Percentiles rank a stretch among this genome's conserved stretches.
These are phyloP conservation scores for Drosophila paulistorum DNA, from an alignment of 1,140 invertebrate species.

Conservation along the genomic window DNA sequence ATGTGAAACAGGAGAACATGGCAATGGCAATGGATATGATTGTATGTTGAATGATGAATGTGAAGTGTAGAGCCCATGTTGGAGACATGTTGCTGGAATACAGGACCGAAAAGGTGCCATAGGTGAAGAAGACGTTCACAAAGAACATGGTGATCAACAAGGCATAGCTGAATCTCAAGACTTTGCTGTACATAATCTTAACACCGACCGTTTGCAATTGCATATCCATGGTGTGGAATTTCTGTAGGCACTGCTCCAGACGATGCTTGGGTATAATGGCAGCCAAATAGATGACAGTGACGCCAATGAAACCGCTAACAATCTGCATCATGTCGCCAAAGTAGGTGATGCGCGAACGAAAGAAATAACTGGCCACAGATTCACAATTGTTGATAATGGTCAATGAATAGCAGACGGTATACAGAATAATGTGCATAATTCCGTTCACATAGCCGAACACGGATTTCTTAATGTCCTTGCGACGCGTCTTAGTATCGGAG, in stretches of 20 bases:
- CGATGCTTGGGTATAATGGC: constrained; percentile 72
- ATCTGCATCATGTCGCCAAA: constrained; percentile 79
- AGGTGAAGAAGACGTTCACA: constrained; percentile 55
- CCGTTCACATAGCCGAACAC: constrained; percentile 70
- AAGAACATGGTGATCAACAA: constrained; percentile 58
- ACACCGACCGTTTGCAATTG: constrained; percentile 68
- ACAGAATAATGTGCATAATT: constrained; percentile 53
- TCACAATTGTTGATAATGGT: constrained; percentile 71
- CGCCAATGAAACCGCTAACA: constrained; percentile 74
- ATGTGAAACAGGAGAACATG: constrained; percentile 71
- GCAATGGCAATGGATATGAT: constrained; percentile 65
- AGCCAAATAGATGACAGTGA: constrained; percentile 75
- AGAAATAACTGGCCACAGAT: constrained; percentile 77
- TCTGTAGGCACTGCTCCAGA: constrained; percentile 62
- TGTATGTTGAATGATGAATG: constrained; percentile 75
- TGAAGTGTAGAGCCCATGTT: constrained; percentile 61
- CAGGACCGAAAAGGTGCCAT: constrained; percentile 62
- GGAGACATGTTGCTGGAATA: constrained; percentile 54
- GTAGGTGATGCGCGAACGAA: constrained; percentile 69
- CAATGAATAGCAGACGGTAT: constrained; percentile 61
- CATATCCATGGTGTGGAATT: constrained; percentile 66
- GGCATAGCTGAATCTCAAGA: constrained; percentile 67
- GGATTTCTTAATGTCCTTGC: constrained; percentile 55
- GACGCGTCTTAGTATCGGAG: constrained; percentile 26
- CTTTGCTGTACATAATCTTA: constrained; percentile 78